Conservation (phyloP, 2,888 invertebrate species). For the Dugesia japonica region DNA sequence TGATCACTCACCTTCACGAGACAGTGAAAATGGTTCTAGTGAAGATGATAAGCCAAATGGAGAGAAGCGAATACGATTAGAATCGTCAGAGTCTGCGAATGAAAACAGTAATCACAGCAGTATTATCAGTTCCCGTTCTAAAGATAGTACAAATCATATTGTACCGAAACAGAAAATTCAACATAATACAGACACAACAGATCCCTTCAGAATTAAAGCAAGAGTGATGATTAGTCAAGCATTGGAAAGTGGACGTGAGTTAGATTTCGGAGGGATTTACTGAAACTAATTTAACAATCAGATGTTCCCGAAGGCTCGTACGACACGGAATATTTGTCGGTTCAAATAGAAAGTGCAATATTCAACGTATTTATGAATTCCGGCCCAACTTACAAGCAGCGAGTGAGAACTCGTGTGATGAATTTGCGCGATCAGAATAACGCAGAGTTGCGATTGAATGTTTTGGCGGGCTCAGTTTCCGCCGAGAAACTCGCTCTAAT, state of each 20-base stretch:
- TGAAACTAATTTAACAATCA: too few relatives aligned
- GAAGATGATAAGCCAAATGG: constrained; percentile 21
- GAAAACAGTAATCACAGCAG: constrained; percentile 8
- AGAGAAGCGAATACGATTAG: not conserved
- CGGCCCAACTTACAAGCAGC: constrained; percentile 83
- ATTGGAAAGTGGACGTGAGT: not conserved
- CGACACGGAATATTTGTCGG: constrained; percentile 39
- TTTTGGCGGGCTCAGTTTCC: constrained; percentile 67
- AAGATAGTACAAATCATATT: not conserved
- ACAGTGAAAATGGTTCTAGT: not conserved
- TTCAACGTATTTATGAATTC: constrained; percentile 76
- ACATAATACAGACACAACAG: constrained; percentile 13
- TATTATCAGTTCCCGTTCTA: not conserved
- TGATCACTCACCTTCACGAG: constrained; percentile 20
- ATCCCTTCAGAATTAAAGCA: constrained; percentile 8
- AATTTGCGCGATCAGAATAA: constrained; percentile 90
- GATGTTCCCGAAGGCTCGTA: constrained; percentile 43
- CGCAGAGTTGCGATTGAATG: constrained; percentile 74
- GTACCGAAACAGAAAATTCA: not conserved
- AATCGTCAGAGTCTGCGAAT: not conserved
- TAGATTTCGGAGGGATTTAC: too few relatives aligned
- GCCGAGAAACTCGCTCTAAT: constrained; percentile 73
- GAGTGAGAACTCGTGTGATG: constrained; percentile 82
- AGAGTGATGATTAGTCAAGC: not conserved
- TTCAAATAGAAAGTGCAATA: constrained; percentile 50